Percentiles rank a stretch among this genome's conserved stretches.
Evolutionary conservation across 2,113 vertebrate species (phyloP).

Genomic region (Rafetus swinhoei): DNA sequence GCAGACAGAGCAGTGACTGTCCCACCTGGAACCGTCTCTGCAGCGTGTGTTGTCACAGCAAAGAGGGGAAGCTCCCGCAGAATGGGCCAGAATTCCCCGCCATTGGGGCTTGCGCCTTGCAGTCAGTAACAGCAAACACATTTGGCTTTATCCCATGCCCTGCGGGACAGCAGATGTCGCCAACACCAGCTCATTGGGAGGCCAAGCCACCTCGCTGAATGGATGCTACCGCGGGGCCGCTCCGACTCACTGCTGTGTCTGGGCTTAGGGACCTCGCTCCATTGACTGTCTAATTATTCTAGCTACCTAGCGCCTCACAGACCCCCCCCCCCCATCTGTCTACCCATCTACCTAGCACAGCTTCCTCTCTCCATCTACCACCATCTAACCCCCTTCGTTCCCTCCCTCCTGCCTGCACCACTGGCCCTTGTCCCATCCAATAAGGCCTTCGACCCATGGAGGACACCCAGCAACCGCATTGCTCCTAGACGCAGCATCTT

Average conservation of each 20-base stretch:
- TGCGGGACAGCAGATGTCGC: too few species aligned
- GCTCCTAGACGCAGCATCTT: background rate
- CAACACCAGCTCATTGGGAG: background rate
- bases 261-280: background rate
- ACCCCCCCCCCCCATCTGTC: background rate
- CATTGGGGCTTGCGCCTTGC: too few species aligned
- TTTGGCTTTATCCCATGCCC: background rate
- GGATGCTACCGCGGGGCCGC: background rate
- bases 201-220: background rate
- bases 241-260: background rate
- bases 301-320: background rate
- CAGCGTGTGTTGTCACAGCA: background rate
- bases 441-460: background rate
- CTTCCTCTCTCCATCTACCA: background rate
- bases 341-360: background rate
- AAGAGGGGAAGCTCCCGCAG: background rate
- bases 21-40: background rate
- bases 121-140: background rate
- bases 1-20: background rate
- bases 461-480: background rate
- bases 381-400: background rate
- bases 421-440: too few species aligned
- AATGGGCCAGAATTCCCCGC: background rate
- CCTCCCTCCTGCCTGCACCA: accelerated
- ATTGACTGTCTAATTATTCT: background rate